Base-by-base conservation (phyloP, 2,113 vertebrate species). In the Pangasianodon gigas region DNA sequence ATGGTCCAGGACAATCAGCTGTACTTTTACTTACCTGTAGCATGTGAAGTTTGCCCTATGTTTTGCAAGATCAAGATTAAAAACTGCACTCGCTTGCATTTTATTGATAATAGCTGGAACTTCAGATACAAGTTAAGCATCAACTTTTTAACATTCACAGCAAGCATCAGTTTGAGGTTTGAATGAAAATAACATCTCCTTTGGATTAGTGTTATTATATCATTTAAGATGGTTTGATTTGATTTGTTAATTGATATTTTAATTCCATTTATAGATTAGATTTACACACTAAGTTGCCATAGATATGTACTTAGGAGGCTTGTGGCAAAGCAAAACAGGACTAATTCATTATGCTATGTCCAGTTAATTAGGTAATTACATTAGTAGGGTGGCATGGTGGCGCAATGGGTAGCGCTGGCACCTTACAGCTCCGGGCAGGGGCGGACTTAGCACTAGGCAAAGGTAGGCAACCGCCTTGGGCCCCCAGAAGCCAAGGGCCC, bases 31-130 rank as follows among this genome's bases (percentile, higher is more conserved):
- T 67, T 44, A 46, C 19, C 18, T 77, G 37, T 46, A 32, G n/a
- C 65, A 69, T 32, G n/a, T 69, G 19, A 67, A 29, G 26, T 10
- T 67, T 67, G 18, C 75, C 21, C 18, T 24, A 24, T 6, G 74
- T 77, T 77, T 77, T 26, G 44, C 46, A 80, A 79, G 44, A 52
- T 80, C 21, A n/a, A 81, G 29, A 81, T 81, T 81, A 54, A 81
- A 37, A n/a, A 16, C 79, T 81, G 48, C 13, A 13, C 24, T 16
- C 8, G 7, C 14, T 13, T 37, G 32, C 6, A 41, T 19, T 74
- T 74, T 18, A 71, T 14, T 69, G n/a, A 32, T 9, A 67, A 67
- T 67, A 29, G 8, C 24, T 26, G 24, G 26, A 65, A 65, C 29
- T 13, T 69, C n/a, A 71, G 32, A 71, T 16, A 4, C 32, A 41